Evolutionary conservation across 2,113 vertebrate species (phyloP).

Genomic region (Lucifuga dentata): DNA sequence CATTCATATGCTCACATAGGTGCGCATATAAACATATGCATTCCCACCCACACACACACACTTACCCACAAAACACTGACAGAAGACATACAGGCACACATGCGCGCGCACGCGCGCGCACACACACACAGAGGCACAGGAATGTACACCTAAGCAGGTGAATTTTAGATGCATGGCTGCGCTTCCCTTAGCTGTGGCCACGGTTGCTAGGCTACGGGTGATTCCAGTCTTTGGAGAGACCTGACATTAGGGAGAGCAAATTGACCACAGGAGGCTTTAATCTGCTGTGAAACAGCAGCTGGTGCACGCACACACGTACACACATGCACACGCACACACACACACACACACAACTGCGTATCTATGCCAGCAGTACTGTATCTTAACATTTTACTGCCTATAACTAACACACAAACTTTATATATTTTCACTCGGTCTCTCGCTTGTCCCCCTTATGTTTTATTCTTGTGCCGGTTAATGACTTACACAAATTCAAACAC

Average conservation of each 20-base stretch:
- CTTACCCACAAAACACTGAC: neutral
- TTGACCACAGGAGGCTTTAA: conserved; percentile 98
- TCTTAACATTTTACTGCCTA: conserved; percentile 43
- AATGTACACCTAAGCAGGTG: conserved; percentile 83
- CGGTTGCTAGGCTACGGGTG: conserved; percentile 97
- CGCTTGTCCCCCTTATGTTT: conserved; percentile 9
- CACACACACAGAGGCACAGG: conserved; percentile 25
- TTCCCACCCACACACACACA: neutral
- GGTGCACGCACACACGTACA: conserved; percentile 79
- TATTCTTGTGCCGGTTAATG: no score
- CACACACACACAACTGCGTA: conserved; percentile 79
- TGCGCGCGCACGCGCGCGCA: neutral
- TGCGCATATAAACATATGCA: no score
- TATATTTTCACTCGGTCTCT: conserved; percentile 15
- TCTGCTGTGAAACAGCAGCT: conserved; percentile 95
- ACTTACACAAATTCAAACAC: no score
- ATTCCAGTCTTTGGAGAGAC: conserved; percentile 90
- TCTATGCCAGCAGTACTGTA: conserved; percentile 54
- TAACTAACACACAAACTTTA: conserved; percentile 34
- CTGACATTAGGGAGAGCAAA: conserved; percentile 99
- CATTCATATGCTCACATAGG: neutral
- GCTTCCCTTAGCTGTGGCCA: conserved; percentile 89
- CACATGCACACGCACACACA: conserved; percentile 82
- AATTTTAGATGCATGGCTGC: conserved; percentile 98
- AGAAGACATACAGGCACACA: conserved; percentile 12